Evolutionary conservation across 2,888 invertebrate genomes (phyloP).

Genomic region (Hydropsyche betteni): DNA sequence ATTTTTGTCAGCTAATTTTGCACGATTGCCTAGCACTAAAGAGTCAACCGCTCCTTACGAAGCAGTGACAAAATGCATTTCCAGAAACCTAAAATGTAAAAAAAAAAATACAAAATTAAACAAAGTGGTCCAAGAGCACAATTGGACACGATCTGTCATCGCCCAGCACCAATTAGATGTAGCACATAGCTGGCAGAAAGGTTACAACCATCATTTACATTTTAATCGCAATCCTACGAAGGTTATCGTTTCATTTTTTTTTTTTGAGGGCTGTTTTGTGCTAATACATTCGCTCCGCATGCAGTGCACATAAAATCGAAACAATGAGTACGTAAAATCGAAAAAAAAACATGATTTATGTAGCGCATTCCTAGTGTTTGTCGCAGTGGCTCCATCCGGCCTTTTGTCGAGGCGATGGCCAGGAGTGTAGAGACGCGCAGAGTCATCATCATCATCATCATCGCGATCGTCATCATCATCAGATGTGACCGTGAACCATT

Average conservation of each 20-base stretch:
- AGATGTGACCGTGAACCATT: slow-evolving; percentile 45
- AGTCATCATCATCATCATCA: slow-evolving; percentile 20
- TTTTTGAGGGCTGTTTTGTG: slow-evolving; percentile 5
- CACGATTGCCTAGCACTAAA: not conserved
- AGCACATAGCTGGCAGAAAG: slow-evolving; percentile 12
- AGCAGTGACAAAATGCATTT: slow-evolving; percentile 25
- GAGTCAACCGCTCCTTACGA: slow-evolving; percentile 23
- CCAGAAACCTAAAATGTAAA: slow-evolving; percentile 6
- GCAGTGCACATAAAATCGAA: slow-evolving; percentile 33
- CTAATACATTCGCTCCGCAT: slow-evolving; percentile 35
- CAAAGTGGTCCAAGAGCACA: slow-evolving; percentile 14
- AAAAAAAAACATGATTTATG: slow-evolving; percentile 32
- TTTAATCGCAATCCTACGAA: slow-evolving; percentile 41
- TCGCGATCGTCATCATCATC: slow-evolving; percentile 19
- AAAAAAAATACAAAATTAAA: not conserved
- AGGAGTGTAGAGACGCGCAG: slow-evolving; percentile 32
- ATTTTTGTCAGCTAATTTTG: slow-evolving; percentile 61
- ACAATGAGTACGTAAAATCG: slow-evolving; percentile 36
- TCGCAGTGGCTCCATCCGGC: slow-evolving; percentile 41
- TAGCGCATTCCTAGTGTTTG: slow-evolving; percentile 7
- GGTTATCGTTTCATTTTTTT: slow-evolving; percentile 38
- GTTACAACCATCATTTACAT: slow-evolving; percentile 41
- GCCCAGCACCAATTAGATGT: slow-evolving; percentile 31
- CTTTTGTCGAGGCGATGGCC: slow-evolving; percentile 41
- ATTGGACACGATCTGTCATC: slow-evolving; percentile 4